phyloP scores from a whole-genome alignment of 2,113 vertebrate genomes.

The Heterochromis multidens region DNA sequence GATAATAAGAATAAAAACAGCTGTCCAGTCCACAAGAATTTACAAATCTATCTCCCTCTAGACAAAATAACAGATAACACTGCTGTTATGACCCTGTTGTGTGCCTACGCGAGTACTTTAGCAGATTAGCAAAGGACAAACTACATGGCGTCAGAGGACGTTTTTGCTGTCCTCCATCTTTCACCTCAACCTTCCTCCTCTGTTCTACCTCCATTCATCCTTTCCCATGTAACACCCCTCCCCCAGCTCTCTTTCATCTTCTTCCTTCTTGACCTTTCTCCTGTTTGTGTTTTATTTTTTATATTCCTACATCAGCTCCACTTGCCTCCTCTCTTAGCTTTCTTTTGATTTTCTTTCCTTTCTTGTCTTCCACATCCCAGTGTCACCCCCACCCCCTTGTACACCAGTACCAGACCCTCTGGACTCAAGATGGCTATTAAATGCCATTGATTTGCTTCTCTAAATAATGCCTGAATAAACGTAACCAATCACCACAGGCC shows the following conservation, averaged over 20 bases:
- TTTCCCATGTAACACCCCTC: background rate
- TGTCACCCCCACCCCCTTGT: background rate
- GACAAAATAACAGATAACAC: conserved; percentile 38
- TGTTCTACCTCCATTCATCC: background rate
- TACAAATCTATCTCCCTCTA: background rate
- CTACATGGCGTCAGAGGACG: background rate
- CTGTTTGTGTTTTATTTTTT: background rate
- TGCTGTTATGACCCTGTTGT: background rate
- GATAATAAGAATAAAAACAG: conserved; percentile 18
- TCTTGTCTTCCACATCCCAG: background rate
- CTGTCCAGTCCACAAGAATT: background rate
- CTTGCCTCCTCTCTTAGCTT: background rate
- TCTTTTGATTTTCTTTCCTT: background rate
- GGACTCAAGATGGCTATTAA: conserved; percentile 34
- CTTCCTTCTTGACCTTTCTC: background rate
- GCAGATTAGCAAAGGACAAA: conserved; percentile 23
- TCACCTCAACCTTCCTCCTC: conserved; percentile 16
- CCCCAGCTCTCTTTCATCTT: background rate
- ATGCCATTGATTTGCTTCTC: conserved; percentile 51
- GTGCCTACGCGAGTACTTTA: background rate
- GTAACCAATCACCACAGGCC: conserved; percentile 54
- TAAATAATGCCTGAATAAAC: conserved; percentile 71
- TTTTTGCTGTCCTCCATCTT: background rate
- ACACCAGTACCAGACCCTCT: background rate
- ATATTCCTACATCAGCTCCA: background rate